Evolutionary conservation across 1,140 invertebrate species (phyloP).

Genomic region (Bombus breviceps): DNA sequence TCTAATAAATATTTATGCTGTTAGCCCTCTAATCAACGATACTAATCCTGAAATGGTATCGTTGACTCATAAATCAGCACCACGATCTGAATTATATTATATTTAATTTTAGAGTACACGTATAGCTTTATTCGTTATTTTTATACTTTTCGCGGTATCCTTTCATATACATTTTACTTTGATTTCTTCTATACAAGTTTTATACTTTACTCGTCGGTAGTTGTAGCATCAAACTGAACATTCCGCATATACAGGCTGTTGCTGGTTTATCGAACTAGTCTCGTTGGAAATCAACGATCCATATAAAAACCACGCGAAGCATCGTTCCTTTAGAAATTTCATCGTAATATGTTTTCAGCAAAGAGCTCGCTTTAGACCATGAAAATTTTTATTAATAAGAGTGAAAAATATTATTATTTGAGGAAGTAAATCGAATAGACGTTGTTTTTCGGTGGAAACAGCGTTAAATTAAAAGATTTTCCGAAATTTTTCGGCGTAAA

Average conservation of each 20-base stretch:
- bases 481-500: constrained; percentile 39
- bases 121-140: too few species aligned
- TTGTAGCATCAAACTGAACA: too few species aligned
- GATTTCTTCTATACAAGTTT: too few species aligned
- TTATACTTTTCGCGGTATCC: too few species aligned
- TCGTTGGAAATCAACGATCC: neutral
- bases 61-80: too few species aligned
- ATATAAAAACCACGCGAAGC: neutral
- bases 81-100: too few species aligned
- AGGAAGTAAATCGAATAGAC: neutral
- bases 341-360: neutral
- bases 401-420: neutral
- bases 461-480: constrained; percentile 31
- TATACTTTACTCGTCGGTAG: too few species aligned
- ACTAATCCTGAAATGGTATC: too few species aligned
- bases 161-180: too few species aligned
- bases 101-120: too few species aligned
- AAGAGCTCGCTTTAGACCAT: neutral
- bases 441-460: neutral
- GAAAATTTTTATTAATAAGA: neutral
- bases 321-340: neutral
- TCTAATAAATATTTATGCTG: neutral
- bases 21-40: too few species aligned
- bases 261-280: neutral
- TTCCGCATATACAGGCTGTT: neutral